Conservation (phyloP, 2,888 invertebrate genomes). For the Epinotia brunnichana region DNA sequence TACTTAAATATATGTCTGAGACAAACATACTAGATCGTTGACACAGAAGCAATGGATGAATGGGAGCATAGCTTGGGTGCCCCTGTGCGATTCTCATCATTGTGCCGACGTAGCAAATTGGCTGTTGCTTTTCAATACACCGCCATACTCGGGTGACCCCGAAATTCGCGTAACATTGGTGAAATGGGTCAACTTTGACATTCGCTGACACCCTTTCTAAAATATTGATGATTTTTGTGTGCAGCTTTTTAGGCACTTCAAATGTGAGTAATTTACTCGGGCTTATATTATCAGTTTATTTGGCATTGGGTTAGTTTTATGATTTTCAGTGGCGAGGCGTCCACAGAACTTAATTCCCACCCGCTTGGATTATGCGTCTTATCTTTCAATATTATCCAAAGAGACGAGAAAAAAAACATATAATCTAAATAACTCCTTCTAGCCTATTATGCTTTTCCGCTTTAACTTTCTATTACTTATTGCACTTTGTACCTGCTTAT, state of each 20-base stretch:
- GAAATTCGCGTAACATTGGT: constrained; percentile 29
- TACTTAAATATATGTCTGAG: background rate
- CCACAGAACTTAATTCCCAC: too few relatives aligned
- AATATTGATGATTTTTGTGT: background rate
- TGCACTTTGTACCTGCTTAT: too few relatives aligned
- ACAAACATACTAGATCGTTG: constrained; percentile 57
- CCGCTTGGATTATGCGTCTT: too few relatives aligned
- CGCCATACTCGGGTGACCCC: constrained; percentile 48
- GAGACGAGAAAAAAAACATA: too few relatives aligned
- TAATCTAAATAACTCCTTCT: too few relatives aligned
- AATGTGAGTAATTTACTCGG: too few relatives aligned
- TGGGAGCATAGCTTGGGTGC: constrained; percentile 60
- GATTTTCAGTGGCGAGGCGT: too few relatives aligned
- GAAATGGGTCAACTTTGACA: constrained; percentile 34
- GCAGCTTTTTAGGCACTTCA: background rate
- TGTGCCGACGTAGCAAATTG: constrained; percentile 67
- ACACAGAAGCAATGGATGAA: constrained; percentile 64
- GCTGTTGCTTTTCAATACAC: constrained; percentile 63
- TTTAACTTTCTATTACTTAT: background rate
- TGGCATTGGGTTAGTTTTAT: too few relatives aligned
- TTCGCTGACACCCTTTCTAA: constrained; percentile 3
- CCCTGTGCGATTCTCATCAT: constrained; percentile 69
- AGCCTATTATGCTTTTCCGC: too few relatives aligned
- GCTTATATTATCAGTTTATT: too few relatives aligned
- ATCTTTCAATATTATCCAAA: too few relatives aligned